These are phyloP conservation scores for Phaetusa simplex DNA, from an alignment of 2,113 vertebrate genomes.

Conservation along the genomic window DNA sequence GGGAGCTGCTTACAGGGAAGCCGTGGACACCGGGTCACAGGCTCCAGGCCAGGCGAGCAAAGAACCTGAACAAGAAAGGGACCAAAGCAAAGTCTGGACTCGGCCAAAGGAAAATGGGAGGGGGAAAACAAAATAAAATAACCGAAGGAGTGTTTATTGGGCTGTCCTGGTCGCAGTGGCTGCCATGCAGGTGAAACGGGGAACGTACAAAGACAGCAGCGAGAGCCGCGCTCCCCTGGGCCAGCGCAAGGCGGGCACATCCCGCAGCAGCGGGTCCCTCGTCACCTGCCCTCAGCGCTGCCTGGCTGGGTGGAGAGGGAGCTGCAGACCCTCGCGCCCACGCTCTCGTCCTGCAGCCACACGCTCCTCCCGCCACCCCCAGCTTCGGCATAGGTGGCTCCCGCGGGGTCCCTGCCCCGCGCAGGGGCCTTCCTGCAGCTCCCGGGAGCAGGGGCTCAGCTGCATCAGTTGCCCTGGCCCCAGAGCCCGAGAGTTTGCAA, in stretches of 20 bases:
- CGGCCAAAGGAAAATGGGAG: not conserved
- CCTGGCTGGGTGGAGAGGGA: rapidly evolving
- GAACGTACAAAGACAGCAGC: not conserved
- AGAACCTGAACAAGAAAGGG: constrained; percentile 44
- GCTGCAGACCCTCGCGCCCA: rapidly evolving
- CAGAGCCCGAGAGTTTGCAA: constrained; percentile 57
- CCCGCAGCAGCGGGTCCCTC: not conserved
- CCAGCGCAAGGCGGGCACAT: rapidly evolving
- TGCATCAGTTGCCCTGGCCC: not conserved
- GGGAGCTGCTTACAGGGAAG: not conserved
- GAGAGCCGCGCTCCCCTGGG: not conserved
- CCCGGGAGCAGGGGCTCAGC: rapidly evolving
- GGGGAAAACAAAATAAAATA: constrained; percentile 26
- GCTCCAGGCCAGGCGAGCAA: not conserved
- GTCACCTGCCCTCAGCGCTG: rapidly evolving
- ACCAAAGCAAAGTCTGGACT: constrained; percentile 60
- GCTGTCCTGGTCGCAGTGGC: not conserved
- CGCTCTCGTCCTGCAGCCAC: not conserved
- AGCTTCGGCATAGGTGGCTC: not conserved
- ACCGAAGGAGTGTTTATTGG: constrained; percentile 58
- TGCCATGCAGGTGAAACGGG: constrained; percentile 25
- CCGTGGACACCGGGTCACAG: not conserved
- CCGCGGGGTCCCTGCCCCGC: constrained; percentile 42
- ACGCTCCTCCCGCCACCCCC: not conserved
- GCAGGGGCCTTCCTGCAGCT: constrained; percentile 29